Evolutionary conservation across 2,113 vertebrate genomes (phyloP).

Genomic region (Sinocyclocheilus maitianheensis): DNA sequence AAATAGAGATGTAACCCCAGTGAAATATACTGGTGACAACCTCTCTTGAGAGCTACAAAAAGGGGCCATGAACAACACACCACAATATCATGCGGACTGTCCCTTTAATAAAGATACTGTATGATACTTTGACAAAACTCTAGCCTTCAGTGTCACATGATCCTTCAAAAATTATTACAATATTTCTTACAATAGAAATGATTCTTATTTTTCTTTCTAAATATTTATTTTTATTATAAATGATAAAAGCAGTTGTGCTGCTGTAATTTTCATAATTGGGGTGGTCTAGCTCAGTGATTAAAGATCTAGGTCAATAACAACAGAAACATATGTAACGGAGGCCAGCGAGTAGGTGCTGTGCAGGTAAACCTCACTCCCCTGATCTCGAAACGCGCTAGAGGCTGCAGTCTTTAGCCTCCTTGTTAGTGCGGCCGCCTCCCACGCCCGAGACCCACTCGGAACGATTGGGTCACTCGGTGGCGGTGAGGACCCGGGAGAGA

Average conservation of each 20-base stretch:
- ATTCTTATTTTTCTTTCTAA: not conserved
- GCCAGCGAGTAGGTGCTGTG: too few relatives aligned
- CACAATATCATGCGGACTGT: not conserved
- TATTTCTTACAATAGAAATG: not conserved
- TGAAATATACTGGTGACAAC: not conserved
- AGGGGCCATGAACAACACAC: not conserved
- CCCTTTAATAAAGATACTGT: not conserved
- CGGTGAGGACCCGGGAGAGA: too few relatives aligned
- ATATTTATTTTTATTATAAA: not conserved
- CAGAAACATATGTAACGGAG: not conserved
- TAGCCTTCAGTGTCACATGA: not conserved
- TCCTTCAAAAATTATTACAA: not conserved
- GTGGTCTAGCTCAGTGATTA: not conserved
- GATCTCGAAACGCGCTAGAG: too few relatives aligned
- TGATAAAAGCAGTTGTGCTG: not conserved
- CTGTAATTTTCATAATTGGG: not conserved
- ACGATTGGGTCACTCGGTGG: too few relatives aligned
- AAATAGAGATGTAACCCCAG: not conserved
- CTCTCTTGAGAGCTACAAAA: not conserved
- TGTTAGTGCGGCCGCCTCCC: too few relatives aligned
- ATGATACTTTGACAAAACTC: not conserved
- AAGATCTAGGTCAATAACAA: not conserved
- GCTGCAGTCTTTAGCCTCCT: too few relatives aligned
- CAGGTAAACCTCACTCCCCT: too few relatives aligned
- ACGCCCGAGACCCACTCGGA: too few relatives aligned